Evolutionary conservation across 1,140 invertebrate genomes (phyloP), one percentile per base, ranked within the genome.

Genomic region (Formica selysi): DNA sequence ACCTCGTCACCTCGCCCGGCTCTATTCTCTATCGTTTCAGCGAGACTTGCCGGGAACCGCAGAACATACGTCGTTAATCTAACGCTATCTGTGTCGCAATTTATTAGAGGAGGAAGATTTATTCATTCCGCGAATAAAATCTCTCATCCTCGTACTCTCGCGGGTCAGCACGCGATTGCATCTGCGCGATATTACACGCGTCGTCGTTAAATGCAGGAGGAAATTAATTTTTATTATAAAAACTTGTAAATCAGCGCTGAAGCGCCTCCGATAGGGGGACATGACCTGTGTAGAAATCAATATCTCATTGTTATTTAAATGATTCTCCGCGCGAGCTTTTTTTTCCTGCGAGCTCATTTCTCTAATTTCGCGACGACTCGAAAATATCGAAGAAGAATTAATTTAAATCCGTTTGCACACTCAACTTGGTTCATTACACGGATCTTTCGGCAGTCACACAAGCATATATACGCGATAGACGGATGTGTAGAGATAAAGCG

Each of bases 201-300:
- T 36, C 70, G 36, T 13, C 32, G 11, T 41, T 78, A 88, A 88
- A 67, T 68, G n/a, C 68, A 78, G 26, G 10, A 62, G 73, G 61
- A 48, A 76, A 89, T 88, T 89, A 88, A 89, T 89, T 41, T 68
- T 86, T 54, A 57, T 86, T 89, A 86, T 32, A 88, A 59, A 86
- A 11, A 62, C 57, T 26, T 48, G 73, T 73, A 65, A 79, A 61
- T 71, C 48, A 36, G 32, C 41, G 70, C 29, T 41, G 7, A 67
- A 48, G n/a, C 83, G 76, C 22, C 62, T 59, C 48, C 22, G 36
- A 13, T 26, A 38, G 59, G 51, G 3, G 19, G 3, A 19, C 3
- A 19, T 3, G 4, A 5, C 4, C 48, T 41, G 48, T 38, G 41
- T 4, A 36, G 13, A 61, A 73, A 86, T 57, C 26, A 62, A 81